Conservation (phyloP, 2,888 invertebrate genomes). For the Folsomia manolachei region DNA sequence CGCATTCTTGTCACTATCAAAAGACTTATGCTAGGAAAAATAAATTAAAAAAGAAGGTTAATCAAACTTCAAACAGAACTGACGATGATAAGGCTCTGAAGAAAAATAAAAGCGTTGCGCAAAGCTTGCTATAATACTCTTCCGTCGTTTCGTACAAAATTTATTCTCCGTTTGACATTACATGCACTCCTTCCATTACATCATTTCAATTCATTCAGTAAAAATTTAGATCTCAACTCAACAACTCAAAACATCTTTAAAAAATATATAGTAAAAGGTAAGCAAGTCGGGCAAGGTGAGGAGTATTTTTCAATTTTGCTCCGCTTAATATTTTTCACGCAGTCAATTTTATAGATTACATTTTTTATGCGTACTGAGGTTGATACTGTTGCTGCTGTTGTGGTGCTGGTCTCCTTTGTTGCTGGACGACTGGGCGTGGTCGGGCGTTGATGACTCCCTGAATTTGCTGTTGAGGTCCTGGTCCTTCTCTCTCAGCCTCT, state of each 20-base stretch:
- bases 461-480: conserved; percentile 37
- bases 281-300: neutral
- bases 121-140: neutral
- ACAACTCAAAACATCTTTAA: conserved; percentile 21
- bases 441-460: conserved; percentile 42
- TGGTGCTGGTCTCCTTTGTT: conserved; percentile 24
- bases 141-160: neutral
- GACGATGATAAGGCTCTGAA: neutral
- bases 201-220: neutral
- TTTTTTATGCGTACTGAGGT: conserved; percentile 17
- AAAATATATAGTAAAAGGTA: conserved; percentile 13
- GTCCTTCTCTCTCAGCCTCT: conserved; percentile 42
- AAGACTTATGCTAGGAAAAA: conserved; percentile 5
- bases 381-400: conserved; percentile 25
- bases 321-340: neutral
- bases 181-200: neutral
- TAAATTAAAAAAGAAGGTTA: neutral
- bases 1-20: conserved; percentile 2
- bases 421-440: conserved; percentile 36
- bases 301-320: neutral
- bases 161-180: neutral
- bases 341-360: no score
- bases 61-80: neutral
- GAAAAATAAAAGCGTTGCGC: neutral
- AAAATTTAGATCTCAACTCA: conserved; percentile 25